These are phyloP conservation scores for Temnothorax rugatulus DNA, from an alignment of 2,888 invertebrate species.

Conservation along the genomic window DNA sequence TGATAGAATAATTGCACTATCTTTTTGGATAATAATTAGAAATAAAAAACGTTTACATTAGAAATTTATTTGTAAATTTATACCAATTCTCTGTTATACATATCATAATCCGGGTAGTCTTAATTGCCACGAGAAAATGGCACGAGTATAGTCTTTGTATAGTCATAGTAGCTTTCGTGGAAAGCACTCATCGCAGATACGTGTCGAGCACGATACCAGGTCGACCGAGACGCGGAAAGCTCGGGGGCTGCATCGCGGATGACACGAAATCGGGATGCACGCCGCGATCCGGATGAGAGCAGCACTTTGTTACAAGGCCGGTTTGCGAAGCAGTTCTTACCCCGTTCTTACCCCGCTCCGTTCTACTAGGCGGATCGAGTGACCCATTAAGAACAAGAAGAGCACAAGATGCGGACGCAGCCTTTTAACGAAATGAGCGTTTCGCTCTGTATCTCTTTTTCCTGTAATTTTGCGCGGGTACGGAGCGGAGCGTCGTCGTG, in stretches of 20 bases:
- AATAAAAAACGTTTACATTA: background rate
- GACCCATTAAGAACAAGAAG: constrained; percentile 68
- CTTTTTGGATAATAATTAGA: background rate
- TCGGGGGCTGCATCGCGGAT: constrained; percentile 31
- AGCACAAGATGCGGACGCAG: constrained; percentile 52
- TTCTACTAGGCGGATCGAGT: constrained; percentile 67
- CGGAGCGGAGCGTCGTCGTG: constrained; percentile 22
- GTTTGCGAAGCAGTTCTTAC: constrained; percentile 72
- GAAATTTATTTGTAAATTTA: constrained; percentile 2
- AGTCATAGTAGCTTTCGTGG: constrained; percentile 3
- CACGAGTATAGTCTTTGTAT: constrained; percentile 22
- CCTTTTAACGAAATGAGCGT: constrained; percentile 72
- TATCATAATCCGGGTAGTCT: background rate
- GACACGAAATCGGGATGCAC: constrained; percentile 46
- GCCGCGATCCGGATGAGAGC: constrained; percentile 44
- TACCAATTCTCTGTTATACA: background rate
- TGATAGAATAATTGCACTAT: background rate
- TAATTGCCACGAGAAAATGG: background rate
- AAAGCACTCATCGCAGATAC: constrained; percentile 21
- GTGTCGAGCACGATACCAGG: background rate
- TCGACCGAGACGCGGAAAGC: constrained; percentile 5
- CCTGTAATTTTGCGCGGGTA: constrained; percentile 43
- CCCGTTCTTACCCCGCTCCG: constrained; percentile 35
- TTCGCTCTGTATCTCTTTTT: constrained; percentile 48
- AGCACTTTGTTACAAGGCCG: constrained; percentile 67